Conservation (phyloP, 2,888 invertebrate species). For the Noctua janthe region DNA sequence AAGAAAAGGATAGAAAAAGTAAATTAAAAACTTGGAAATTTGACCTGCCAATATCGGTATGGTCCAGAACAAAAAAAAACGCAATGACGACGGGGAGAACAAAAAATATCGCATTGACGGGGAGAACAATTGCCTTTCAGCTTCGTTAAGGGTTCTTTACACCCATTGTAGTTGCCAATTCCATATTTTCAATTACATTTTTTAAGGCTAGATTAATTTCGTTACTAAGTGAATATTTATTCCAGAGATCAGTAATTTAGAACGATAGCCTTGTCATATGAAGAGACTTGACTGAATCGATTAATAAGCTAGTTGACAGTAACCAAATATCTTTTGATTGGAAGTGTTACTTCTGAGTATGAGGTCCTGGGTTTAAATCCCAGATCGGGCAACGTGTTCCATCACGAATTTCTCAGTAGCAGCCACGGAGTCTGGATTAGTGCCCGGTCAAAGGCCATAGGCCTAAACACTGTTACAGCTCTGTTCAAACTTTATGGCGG, state of each 20-base stretch:
- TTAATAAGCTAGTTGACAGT: not conserved
- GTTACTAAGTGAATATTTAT: conserved; percentile 15
- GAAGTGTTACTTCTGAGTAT: not conserved
- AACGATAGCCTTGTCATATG: conserved; percentile 13
- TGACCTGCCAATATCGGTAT: no score
- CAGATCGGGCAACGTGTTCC: not conserved
- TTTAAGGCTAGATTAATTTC: not conserved
- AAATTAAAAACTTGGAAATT: no score
- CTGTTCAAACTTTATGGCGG: no score
- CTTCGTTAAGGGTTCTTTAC: not conserved
- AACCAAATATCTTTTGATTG: not conserved
- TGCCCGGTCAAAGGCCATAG: no score
- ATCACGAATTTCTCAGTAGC: not conserved
- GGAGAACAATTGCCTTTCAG: not conserved
- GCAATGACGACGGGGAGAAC: no score
- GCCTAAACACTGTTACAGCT: no score
- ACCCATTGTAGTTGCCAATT: conserved; percentile 15
- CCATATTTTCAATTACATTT: not conserved
- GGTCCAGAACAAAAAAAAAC: no score
- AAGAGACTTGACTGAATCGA: conserved; percentile 11
- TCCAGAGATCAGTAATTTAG: conserved; percentile 50
- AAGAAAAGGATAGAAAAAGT: no score
- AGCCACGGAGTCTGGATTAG: not conserved
- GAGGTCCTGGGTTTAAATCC: not conserved
- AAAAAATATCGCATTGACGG: no score